Evolutionary conservation across 1,140 invertebrate genomes (phyloP).

Genomic region (Parasteatoda tepidariorum): DNA sequence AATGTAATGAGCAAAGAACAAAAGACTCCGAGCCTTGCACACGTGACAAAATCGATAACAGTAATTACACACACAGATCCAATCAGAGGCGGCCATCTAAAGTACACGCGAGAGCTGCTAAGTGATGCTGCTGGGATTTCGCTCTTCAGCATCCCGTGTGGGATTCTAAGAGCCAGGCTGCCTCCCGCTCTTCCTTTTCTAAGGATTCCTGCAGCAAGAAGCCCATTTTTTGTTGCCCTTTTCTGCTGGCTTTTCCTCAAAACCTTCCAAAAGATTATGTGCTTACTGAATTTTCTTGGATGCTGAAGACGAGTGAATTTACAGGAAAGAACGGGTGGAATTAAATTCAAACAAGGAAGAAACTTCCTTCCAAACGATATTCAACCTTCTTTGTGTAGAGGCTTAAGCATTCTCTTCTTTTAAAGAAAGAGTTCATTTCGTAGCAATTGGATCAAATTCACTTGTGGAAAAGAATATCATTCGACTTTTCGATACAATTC

Average conservation of each 20-base stretch:
- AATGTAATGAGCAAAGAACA: conserved; percentile 61
- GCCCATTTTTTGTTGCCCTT: conserved; percentile 6
- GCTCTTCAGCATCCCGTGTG: conserved; percentile 59
- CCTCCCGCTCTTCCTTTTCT: not conserved
- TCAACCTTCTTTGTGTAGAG: not conserved
- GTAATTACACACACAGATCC: conserved; percentile 61
- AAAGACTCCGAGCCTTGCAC: conserved; percentile 54
- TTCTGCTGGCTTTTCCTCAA: conserved; percentile 2
- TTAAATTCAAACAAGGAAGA: no score
- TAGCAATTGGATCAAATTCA: not conserved
- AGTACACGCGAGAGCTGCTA: conserved; percentile 60
- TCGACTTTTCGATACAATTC: not conserved
- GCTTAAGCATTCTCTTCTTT: not conserved
- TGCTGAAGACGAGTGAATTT: conserved; percentile 15
- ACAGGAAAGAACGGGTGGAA: not conserved
- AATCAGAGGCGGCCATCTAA: conserved; percentile 59
- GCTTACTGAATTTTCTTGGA: conserved; percentile 32
- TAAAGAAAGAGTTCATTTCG: not conserved
- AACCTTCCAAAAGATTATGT: conserved; percentile 44
- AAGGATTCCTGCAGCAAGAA: not conserved
- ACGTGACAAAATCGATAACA: conserved; percentile 61
- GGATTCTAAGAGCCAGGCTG: conserved; percentile 47
- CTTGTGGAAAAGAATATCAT: not conserved
- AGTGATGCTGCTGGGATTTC: conserved; percentile 59
- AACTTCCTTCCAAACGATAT: no score